A percentile compares a stretch with the other conserved stretches of the same genome.
phyloP scores from a whole-genome alignment of 2,888 invertebrate species.

The Heliconius hortense region DNA sequence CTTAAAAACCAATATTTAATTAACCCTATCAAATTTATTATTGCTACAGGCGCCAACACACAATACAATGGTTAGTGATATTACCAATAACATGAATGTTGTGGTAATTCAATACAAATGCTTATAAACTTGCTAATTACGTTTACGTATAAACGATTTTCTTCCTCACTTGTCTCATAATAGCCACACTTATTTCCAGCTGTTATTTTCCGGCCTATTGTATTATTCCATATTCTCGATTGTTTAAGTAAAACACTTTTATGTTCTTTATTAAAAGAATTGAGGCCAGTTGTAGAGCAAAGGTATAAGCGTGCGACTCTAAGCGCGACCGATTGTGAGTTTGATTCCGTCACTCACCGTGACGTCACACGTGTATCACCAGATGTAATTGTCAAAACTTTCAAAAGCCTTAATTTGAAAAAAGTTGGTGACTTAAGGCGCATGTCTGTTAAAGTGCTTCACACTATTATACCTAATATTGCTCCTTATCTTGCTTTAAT shows the following conservation, averaged over 20 bases:
- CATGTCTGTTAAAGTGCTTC: no score
- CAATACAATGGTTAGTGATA: neutral
- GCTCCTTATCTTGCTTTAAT: no score
- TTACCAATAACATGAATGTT: conserved; percentile 14
- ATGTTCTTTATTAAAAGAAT: neutral
- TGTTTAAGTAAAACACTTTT: neutral
- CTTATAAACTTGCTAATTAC: conserved; percentile 22
- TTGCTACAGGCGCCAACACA: conserved; percentile 5
- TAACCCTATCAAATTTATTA: neutral
- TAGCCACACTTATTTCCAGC: neutral
- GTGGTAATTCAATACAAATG: conserved; percentile 20
- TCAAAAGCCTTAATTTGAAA: no score
- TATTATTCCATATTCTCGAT: neutral
- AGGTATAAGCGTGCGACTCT: no score
- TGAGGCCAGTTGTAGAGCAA: no score
- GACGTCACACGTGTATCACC: no score
- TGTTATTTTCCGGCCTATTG: neutral
- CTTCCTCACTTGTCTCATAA: conserved; percentile 1
- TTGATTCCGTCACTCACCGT: no score
- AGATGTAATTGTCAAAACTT: no score
- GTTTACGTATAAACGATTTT: conserved; percentile 6
- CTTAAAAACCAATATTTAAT: no score
- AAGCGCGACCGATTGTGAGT: no score
- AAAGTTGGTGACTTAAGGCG: no score
- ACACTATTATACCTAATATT: no score